These are phyloP conservation scores for Pipistrellus nathusii DNA, from an alignment of 2,797 vertebrate species.

Conservation along the genomic window DNA sequence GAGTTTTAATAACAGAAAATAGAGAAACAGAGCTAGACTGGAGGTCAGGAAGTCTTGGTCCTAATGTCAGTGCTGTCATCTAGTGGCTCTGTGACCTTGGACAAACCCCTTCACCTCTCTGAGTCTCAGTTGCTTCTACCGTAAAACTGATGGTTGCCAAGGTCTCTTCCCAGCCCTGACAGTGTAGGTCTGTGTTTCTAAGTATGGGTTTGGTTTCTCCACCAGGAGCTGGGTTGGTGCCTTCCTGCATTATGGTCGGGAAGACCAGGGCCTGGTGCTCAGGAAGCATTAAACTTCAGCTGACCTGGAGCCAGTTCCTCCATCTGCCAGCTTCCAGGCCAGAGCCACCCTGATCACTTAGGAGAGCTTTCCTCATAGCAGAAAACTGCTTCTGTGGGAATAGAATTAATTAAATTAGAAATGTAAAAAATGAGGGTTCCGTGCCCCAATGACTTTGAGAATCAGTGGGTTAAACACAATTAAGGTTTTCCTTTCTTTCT, in stretches of 20 bases:
- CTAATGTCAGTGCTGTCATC: background rate
- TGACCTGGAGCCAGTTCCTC: background rate
- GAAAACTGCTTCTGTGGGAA: background rate
- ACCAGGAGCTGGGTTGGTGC: background rate
- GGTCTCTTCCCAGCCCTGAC: conserved; percentile 47
- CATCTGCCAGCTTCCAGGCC: background rate
- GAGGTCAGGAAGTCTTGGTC: background rate
- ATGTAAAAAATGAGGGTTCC: background rate
- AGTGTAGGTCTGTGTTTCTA: background rate
- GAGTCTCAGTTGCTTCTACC: background rate
- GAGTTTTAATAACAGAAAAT: background rate
- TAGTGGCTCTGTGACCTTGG: background rate
- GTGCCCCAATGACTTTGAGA: conserved; percentile 16
- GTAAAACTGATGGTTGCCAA: background rate
- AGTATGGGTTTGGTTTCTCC: background rate
- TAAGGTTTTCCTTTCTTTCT: background rate
- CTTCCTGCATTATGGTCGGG: background rate
- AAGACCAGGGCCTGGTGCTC: background rate
- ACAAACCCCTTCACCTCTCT: background rate
- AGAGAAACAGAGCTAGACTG: background rate
- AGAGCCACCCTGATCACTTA: background rate
- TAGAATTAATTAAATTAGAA: conserved; percentile 18
- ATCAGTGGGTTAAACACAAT: conserved; percentile 3
- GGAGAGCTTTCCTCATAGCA: background rate
- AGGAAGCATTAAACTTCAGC: background rate